Evolutionary conservation across 2,113 vertebrate genomes (phyloP).

Genomic region (Chaetops frenatus): DNA sequence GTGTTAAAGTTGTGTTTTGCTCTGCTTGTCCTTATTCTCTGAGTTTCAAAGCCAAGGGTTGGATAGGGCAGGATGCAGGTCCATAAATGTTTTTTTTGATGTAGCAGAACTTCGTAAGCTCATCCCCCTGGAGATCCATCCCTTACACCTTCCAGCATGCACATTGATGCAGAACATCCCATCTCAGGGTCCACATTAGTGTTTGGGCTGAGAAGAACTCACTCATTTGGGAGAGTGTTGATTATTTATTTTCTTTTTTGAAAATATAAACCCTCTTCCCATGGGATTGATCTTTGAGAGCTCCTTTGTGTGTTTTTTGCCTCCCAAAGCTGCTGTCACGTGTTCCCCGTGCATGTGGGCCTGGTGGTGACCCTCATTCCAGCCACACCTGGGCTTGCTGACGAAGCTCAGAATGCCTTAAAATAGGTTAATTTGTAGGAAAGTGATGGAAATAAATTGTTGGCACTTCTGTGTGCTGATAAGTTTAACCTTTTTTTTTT

Average conservation of each 20-base stretch:
- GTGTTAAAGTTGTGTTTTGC: neutral
- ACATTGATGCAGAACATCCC: neutral
- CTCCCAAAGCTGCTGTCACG: neutral
- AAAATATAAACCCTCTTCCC: neutral
- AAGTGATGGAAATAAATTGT: constrained; percentile 41
- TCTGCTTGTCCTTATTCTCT: neutral
- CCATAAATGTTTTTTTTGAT: neutral
- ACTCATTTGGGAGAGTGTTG: fast-evolving
- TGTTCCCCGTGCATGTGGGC: neutral
- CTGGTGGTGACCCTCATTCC: constrained; percentile 2
- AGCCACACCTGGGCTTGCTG: constrained; percentile 12
- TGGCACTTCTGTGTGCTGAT: constrained; percentile 19
- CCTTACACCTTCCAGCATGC: neutral
- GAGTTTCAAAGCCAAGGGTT: neutral
- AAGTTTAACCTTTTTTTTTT: constrained; percentile 29
- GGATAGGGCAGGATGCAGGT: neutral
- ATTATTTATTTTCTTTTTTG: neutral
- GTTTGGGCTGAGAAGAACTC: neutral
- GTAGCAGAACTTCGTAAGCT: neutral
- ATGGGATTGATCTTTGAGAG: fast-evolving
- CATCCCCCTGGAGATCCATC: neutral
- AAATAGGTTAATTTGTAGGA: constrained; percentile 47
- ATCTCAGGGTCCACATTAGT: neutral
- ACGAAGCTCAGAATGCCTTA: constrained; percentile 28
- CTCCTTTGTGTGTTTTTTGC: neutral